These are phyloP conservation scores for Euspilapteryx auroguttella DNA, from an alignment of 2,888 invertebrate species.

Conservation along the genomic window DNA sequence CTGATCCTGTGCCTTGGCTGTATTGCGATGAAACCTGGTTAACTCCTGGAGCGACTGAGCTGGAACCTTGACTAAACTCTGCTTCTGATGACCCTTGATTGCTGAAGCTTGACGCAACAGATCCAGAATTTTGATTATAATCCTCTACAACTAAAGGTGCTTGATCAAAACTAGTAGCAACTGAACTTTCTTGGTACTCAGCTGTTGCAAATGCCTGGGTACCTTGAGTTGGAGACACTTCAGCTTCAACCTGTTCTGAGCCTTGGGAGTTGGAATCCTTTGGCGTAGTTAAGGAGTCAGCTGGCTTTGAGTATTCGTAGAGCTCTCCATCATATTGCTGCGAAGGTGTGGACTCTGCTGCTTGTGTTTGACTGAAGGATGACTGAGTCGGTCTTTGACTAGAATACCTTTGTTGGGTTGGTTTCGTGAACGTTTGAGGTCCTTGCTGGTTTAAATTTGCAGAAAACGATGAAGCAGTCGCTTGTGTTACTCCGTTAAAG, in stretches of 20 bases:
- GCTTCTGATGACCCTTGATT: conserved; percentile 1
- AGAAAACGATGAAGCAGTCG: conserved; percentile 1
- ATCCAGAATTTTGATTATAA: too few species aligned
- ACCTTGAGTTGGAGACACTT: too few species aligned
- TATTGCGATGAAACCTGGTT: too few species aligned
- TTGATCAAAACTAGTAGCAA: not conserved
- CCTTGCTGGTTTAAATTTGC: conserved; percentile 6
- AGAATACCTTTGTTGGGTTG: conserved; percentile 6
- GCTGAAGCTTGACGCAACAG: too few species aligned
- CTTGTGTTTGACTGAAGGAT: conserved; percentile 7
- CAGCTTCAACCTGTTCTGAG: conserved; percentile 1
- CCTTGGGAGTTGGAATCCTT: conserved; percentile 9
- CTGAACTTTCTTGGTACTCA: not conserved
- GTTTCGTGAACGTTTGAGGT: conserved; percentile 5
- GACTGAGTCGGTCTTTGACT: conserved; percentile 6
- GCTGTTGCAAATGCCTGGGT: too few species aligned
- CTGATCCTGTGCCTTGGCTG: not conserved
- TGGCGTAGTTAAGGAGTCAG: conserved; percentile 14
- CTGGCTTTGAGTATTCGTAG: conserved; percentile 34
- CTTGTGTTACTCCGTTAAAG: not conserved
- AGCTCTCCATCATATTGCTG: conserved; percentile 21
- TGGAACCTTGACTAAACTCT: too few species aligned
- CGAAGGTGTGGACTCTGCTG: not conserved
- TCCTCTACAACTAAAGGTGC: not conserved
- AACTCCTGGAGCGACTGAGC: too few species aligned